Conservation (phyloP, 35 echinoderm and acorn worm genomes). For the Stichopus chloronotus region DNA sequence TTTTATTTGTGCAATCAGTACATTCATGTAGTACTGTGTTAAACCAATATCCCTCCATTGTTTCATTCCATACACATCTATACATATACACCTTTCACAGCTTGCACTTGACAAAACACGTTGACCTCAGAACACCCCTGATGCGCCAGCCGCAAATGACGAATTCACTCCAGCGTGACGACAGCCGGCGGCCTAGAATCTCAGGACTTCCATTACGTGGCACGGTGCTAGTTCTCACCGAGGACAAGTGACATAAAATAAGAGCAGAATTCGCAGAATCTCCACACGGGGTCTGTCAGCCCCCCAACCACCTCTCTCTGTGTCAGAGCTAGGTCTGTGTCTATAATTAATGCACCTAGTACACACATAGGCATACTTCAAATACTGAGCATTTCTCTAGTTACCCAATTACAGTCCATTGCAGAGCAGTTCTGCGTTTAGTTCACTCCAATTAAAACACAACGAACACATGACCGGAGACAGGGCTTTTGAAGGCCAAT, state of each 20-base stretch:
- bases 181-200: background rate
- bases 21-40: no score
- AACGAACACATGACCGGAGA: no score
- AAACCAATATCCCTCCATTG: no score
- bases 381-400: background rate
- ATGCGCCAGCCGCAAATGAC: background rate
- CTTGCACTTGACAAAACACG: background rate
- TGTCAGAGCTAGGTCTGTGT: background rate
- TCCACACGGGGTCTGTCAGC: background rate
- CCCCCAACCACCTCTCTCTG: background rate
- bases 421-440: background rate
- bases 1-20: no score
- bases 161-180: conserved; percentile 2
- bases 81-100: no score
- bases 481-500: no score
- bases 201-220: background rate
- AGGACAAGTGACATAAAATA: background rate
- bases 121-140: background rate
- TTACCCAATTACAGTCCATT: conserved; percentile 6
- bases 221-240: background rate
- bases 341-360: background rate
- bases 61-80: no score
- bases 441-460: background rate
- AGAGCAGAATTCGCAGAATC: background rate
- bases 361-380: background rate